Conservation (phyloP, 2,797 vertebrate genomes). For the Ctenopoma multispine region DNA sequence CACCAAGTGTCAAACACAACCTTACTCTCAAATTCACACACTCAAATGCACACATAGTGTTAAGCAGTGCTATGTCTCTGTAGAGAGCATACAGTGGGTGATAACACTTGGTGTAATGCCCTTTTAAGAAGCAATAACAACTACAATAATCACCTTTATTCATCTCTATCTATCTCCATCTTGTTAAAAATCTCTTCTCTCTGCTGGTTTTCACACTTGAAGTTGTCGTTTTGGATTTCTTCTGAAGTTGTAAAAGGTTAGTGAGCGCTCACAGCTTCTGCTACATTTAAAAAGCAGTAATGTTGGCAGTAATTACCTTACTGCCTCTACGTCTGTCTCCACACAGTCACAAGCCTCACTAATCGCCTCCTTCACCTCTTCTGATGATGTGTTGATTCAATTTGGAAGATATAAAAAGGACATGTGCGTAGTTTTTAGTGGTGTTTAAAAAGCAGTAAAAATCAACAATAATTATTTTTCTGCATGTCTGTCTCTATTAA, state of each 20-base stretch:
- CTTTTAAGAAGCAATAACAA: conserved; percentile 70
- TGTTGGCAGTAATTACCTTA: conserved; percentile 58
- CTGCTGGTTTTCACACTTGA: conserved; percentile 53
- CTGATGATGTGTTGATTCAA: conserved; percentile 38
- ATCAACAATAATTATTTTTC: conserved; percentile 35
- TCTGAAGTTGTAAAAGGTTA: conserved; percentile 58
- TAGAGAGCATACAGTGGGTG: conserved; percentile 59
- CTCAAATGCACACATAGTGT: conserved; percentile 18
- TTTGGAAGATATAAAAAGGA: conserved; percentile 53
- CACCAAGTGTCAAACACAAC: conserved; percentile 5
- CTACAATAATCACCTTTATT: conserved; percentile 64
- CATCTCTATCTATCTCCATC: conserved; percentile 64
- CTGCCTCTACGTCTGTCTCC: conserved; percentile 44
- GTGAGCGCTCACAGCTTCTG: conserved; percentile 49
- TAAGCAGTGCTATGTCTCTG: conserved; percentile 49
- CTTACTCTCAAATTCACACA: conserved; percentile 32
- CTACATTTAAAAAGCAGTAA: conserved; percentile 64
- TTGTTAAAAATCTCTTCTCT: conserved; percentile 65
- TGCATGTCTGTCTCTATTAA: conserved; percentile 34
- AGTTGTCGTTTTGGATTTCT: conserved; percentile 53
- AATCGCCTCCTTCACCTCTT: conserved; percentile 63
- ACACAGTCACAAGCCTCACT: conserved; percentile 33
- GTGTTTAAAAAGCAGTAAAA: conserved; percentile 47
- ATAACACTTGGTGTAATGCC: conserved; percentile 71
- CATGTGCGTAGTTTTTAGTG: conserved; percentile 40